phyloP scores from a whole-genome alignment of 2,113 vertebrate genomes.

The Natator depressus region DNA sequence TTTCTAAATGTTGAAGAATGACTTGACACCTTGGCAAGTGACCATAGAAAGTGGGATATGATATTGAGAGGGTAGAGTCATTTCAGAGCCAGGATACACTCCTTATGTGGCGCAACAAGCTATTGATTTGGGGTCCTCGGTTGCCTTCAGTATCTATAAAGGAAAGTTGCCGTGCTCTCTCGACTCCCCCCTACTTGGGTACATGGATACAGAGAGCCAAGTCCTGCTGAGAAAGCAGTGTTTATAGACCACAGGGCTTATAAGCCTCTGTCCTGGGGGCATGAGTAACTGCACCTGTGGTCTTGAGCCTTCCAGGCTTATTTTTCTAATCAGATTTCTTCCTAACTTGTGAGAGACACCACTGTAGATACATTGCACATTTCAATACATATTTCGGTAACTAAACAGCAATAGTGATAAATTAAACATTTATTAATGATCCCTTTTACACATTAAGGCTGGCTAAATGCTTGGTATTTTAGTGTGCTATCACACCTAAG shows the following conservation, averaged over 20 bases:
- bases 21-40: neutral
- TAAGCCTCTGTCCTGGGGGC: neutral
- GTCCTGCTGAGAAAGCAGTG: neutral
- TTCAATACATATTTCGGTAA: neutral
- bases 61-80: neutral
- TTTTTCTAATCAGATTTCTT: neutral
- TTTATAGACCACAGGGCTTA: neutral
- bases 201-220: neutral
- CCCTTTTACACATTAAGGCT: conserved; percentile 67
- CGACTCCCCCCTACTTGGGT: neutral
- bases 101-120: neutral
- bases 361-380: neutral
- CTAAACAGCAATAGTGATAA: neutral
- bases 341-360: neutral
- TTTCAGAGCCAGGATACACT: neutral
- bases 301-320: neutral
- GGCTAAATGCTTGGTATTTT: conserved; percentile 59
- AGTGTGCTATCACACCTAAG: conserved; percentile 27
- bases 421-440: neutral
- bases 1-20: neutral
- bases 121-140: neutral
- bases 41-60: neutral
- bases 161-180: neutral
- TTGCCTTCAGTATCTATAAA: neutral
- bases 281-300: neutral